phyloP scores from a whole-genome alignment of 1,140 invertebrate genomes.

The Drosophila lacertosa region DNA sequence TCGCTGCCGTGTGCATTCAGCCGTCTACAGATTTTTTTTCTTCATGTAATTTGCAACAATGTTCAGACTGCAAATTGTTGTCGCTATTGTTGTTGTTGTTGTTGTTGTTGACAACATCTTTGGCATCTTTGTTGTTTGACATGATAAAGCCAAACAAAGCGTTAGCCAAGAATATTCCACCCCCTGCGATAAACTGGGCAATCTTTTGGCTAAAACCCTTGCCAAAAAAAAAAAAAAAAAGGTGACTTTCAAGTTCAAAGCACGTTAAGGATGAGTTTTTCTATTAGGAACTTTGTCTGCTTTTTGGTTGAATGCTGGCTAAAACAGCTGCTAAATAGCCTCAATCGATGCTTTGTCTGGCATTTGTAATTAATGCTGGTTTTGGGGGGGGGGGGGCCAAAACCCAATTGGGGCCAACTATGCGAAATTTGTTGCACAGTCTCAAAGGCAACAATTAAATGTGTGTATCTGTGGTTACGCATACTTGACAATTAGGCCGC shows the following conservation, averaged over 20 bases:
- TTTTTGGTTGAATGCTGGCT: not conserved
- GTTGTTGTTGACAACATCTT: constrained; percentile 23
- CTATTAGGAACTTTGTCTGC: no score
- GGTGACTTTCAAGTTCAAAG: constrained; percentile 74
- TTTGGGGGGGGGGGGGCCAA: no score
- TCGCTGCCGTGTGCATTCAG: constrained; percentile 61
- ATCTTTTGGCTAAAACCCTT: constrained; percentile 3
- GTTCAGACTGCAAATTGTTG: constrained; percentile 51
- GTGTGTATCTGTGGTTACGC: constrained; percentile 45
- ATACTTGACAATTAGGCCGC: constrained; percentile 70
- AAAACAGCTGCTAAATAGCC: constrained; percentile 7
- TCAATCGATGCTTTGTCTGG: constrained; percentile 9
- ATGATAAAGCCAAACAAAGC: constrained; percentile 73
- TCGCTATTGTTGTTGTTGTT: constrained; percentile 18
- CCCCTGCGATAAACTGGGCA: not conserved
- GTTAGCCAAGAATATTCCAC: constrained; percentile 20
- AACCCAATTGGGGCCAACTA: constrained; percentile 3
- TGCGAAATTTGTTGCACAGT: constrained; percentile 69
- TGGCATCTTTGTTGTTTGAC: constrained; percentile 52
- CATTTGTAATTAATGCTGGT: constrained; percentile 65
- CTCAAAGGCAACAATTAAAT: constrained; percentile 71
- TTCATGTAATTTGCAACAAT: constrained; percentile 77
- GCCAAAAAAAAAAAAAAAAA: constrained; percentile 35
- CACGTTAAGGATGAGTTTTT: not conserved
- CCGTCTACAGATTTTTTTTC: constrained; percentile 56